Base-by-base conservation (phyloP, 2,888 invertebrate genomes). In the Oxyteleia sp. region DNA sequence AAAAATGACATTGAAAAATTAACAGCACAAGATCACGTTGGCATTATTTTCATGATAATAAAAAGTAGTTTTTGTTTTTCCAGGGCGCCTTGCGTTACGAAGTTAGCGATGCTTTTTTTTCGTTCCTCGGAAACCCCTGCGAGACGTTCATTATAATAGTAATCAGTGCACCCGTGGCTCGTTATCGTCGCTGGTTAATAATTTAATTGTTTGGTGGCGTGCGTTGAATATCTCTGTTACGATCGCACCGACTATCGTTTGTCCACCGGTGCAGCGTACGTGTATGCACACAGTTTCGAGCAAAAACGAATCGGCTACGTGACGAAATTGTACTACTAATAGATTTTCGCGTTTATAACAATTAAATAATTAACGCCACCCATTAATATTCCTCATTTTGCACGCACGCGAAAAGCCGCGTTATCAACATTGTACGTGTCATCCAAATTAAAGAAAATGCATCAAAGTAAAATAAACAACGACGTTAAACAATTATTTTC, bases 181-280 rank as follows among this genome's bases (percentile, higher is more conserved):
- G 92, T 92, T 92, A 92, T 93, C 92, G 91, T 88, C 88, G 88
- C 88, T 87, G 89, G 90, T 92, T 93, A 92, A 93, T 93, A 93
- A 92, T 93, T 92, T 92, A 93, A 93, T 93, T 92, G 92, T 92
- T 92, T 90, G 88, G 89, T 93, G 89, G 92, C 93, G 93, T 93
- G 93, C 91, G 85, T 71, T 84, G 90, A 88, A 88, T 93, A 92
- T 92, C 92, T 93, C 85, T 74, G 85, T 84, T 84, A 89, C 88
- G 88, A 92, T 92, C 92, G 87, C 84, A n/a, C 51, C 59, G 45
- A 75, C 71, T 82, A 72, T 84, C 76, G 80, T 80, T 63, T 75
- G 84, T 84, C 69, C 71, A 66, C 38, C 16, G 61, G 23, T 45
- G 49, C 45, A 61, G 11, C 41, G 16, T 63, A 61, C 18, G 29